phyloP scores from a whole-genome alignment of 1,140 invertebrate genomes.

The Chrysomallon squamiferum region DNA sequence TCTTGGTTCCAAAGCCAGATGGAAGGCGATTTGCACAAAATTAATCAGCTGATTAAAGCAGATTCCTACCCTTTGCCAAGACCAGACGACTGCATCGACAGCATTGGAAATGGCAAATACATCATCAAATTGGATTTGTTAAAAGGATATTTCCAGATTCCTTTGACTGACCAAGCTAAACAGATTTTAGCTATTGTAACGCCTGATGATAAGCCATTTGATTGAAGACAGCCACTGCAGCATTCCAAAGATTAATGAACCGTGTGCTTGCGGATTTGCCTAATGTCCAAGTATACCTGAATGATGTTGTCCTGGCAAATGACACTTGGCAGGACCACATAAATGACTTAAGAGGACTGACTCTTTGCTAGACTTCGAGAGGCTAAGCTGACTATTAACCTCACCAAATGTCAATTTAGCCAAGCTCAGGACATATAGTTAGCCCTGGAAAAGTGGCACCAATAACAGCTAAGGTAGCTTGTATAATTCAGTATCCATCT shows the following conservation, averaged over 20 bases:
- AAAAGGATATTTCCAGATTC: conserved; percentile 14
- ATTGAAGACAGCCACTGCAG: conserved; percentile 58
- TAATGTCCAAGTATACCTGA: conserved; percentile 11
- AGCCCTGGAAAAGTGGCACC: neutral
- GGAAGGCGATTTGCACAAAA: neutral
- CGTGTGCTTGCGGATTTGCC: conserved; percentile 64
- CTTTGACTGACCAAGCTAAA: conserved; percentile 14
- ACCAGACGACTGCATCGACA: neutral
- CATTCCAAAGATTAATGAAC: conserved; percentile 65
- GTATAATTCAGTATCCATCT: neutral
- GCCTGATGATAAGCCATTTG: conserved; percentile 58
- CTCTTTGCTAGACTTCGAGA: conserved; percentile 1
- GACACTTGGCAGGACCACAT: conserved; percentile 16
- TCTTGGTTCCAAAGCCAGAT: no score
- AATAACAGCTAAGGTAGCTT: conserved; percentile 15
- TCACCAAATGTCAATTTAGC: conserved; percentile 12
- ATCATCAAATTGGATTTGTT: conserved; percentile 13
- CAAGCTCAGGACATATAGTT: no score
- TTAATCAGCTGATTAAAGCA: conserved; percentile 2
- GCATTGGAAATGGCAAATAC: conserved; percentile 2
- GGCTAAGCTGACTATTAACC: conserved; percentile 9
- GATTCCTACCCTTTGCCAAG: neutral
- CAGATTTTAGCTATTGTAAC: conserved; percentile 12
- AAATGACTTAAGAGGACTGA: neutral
- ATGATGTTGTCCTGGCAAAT: conserved; percentile 15